Conservation (phyloP, 2,113 vertebrate species). For the Prionailurus viverrinus region DNA sequence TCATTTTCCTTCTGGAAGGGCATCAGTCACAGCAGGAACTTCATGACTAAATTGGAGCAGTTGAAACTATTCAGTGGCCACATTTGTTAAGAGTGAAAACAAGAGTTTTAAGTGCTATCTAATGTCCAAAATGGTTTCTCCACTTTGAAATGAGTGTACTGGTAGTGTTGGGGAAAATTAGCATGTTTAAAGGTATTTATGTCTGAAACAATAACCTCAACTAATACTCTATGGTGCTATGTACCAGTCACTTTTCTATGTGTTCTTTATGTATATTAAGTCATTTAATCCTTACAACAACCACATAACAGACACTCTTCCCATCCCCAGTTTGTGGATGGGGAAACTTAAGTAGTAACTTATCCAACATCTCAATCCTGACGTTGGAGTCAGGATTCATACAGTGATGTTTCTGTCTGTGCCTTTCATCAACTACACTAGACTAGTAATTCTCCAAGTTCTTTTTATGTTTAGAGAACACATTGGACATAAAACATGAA, state of each 20-base stretch:
- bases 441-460: not conserved
- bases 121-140: not conserved
- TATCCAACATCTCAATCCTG: not conserved
- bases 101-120: not conserved
- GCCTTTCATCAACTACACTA: not conserved
- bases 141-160: not conserved
- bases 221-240: not conserved
- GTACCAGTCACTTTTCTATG: not conserved
- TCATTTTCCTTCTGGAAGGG: constrained; percentile 49
- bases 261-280: not conserved
- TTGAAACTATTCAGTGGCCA: constrained; percentile 38
- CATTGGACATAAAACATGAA: not conserved
- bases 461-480: not conserved
- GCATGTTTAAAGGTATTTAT: not conserved
- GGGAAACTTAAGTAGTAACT: not conserved
- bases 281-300: not conserved
- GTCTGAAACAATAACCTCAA: constrained; percentile 15
- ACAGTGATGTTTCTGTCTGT: not conserved
- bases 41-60: not conserved
- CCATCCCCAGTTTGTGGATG: not conserved
- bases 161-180: not conserved
- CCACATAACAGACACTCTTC: not conserved
- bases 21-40: not conserved
- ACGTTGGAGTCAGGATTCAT: not conserved
- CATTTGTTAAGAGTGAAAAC: not conserved